Evolutionary conservation across 2,888 invertebrate genomes (phyloP).

Genomic region (Ophion slaviceki): DNA sequence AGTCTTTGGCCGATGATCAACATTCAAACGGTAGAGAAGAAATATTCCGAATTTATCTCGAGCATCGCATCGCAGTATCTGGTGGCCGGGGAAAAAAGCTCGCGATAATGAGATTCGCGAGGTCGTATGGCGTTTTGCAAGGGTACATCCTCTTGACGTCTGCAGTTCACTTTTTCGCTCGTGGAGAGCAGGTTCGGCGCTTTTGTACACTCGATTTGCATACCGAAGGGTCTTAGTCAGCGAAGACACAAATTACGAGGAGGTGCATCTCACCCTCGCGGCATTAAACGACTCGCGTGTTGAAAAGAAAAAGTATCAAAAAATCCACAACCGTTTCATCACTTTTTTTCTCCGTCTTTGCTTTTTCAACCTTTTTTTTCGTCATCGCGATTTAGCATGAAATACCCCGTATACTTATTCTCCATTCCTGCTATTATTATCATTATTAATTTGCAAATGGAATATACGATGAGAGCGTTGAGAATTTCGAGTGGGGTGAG

Average conservation of each 20-base stretch:
- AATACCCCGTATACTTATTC: not conserved
- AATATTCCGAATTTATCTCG: too few relatives aligned
- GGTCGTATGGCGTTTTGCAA: not conserved
- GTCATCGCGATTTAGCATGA: not conserved
- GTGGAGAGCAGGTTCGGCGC: conserved; percentile 32
- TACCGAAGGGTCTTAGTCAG: conserved; percentile 78
- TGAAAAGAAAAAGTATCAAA: conserved; percentile 21
- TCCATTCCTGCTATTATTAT: not conserved
- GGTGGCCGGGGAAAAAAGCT: not conserved
- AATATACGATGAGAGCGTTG: conserved; percentile 18
- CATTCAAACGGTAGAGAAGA: not conserved
- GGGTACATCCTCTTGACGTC: conserved; percentile 12
- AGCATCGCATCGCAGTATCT: not conserved
- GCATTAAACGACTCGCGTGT: conserved; percentile 60
- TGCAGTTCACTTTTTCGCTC: conserved; percentile 38
- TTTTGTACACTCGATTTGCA: conserved; percentile 75
- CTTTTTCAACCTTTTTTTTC: conserved; percentile 18
- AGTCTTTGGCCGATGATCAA: not conserved
- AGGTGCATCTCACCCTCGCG: conserved; percentile 60
- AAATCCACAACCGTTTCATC: conserved; percentile 13
- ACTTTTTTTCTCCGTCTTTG: not conserved
- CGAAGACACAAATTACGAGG: conserved; percentile 53
- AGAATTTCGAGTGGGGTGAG: not conserved
- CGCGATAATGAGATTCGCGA: conserved; percentile 1
- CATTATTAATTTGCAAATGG: conserved; percentile 21